Evolutionary conservation across 2,888 invertebrate genomes (phyloP).

Genomic region (Clivina fossor): DNA sequence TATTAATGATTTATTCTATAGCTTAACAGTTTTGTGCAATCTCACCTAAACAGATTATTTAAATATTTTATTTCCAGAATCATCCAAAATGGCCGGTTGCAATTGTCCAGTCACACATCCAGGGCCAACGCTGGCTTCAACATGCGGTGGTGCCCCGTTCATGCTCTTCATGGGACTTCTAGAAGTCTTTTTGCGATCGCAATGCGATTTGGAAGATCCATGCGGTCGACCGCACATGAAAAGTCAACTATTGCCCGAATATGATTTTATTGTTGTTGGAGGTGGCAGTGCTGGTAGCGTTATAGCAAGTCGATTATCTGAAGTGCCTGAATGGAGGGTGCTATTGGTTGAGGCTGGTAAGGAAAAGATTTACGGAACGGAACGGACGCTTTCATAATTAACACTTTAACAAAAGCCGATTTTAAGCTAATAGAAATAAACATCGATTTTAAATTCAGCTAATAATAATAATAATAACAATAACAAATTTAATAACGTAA

Average conservation of each 20-base stretch:
- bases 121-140: constrained; percentile 82
- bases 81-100: constrained; percentile 65
- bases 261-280: constrained; percentile 76
- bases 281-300: constrained; percentile 74
- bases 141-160: constrained; percentile 81
- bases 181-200: constrained; percentile 81
- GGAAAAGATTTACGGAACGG: too few species aligned
- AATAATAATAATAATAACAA: neutral
- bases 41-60: too few species aligned
- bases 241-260: constrained; percentile 61
- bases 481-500: neutral
- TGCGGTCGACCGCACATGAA: constrained; percentile 71
- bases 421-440: neutral
- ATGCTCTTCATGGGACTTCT: constrained; percentile 89
- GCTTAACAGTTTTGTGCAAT: too few species aligned
- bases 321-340: constrained; percentile 72
- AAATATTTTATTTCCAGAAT: too few species aligned
- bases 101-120: constrained; percentile 78
- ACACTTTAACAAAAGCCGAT: too few species aligned
- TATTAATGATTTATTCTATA: too few species aligned
- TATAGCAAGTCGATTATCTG: constrained; percentile 70
- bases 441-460: neutral
- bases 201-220: constrained; percentile 86
- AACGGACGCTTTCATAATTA: neutral
- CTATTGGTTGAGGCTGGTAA: constrained; percentile 72